Percentiles rank a stretch among this genome's conserved stretches.
Conservation (phyloP, 2,888 invertebrate species). For the Chirona hameri region DNA sequence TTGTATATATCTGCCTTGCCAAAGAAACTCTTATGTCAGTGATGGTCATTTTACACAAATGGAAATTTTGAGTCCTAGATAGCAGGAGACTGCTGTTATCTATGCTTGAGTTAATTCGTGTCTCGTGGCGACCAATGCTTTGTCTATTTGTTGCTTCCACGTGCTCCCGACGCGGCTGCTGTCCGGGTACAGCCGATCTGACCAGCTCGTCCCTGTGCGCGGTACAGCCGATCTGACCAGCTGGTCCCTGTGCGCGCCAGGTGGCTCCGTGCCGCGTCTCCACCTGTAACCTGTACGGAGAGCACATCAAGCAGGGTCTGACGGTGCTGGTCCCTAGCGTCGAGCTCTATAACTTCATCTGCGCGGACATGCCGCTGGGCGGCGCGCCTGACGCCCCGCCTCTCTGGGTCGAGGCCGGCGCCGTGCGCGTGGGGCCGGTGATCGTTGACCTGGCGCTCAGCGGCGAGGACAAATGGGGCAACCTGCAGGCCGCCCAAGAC, state of each 20-base stretch:
- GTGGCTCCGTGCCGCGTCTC: slow-evolving; percentile 82
- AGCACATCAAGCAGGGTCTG: slow-evolving; percentile 81
- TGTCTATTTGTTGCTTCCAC: too few relatives aligned
- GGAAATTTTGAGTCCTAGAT: too few relatives aligned
- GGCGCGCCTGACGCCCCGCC: slow-evolving; percentile 40
- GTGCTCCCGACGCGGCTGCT: too few relatives aligned
- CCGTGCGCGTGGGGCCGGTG: slow-evolving; percentile 82
- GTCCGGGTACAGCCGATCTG: too few relatives aligned
- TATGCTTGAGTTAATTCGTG: too few relatives aligned
- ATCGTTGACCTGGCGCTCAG: slow-evolving; percentile 85
- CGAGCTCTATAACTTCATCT: slow-evolving; percentile 59
- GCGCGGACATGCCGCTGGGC: slow-evolving; percentile 32
- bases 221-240: too few relatives aligned
- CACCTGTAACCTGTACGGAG: slow-evolving; percentile 92
- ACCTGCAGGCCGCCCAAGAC: slow-evolving; percentile 72
- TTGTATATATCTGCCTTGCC: too few relatives aligned
- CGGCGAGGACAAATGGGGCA: slow-evolving; percentile 69
- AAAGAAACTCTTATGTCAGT: too few relatives aligned
- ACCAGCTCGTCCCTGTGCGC: too few relatives aligned
- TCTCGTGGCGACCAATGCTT: too few relatives aligned
- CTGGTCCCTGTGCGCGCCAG: slow-evolving; percentile 45
- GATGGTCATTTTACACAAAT: too few relatives aligned
- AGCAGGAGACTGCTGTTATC: too few relatives aligned
- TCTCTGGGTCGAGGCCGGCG: slow-evolving; percentile 86
- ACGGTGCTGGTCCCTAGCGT: slow-evolving; percentile 79